Conservation (phyloP, 2,888 invertebrate species). For the Danaus chrysippus region DNA sequence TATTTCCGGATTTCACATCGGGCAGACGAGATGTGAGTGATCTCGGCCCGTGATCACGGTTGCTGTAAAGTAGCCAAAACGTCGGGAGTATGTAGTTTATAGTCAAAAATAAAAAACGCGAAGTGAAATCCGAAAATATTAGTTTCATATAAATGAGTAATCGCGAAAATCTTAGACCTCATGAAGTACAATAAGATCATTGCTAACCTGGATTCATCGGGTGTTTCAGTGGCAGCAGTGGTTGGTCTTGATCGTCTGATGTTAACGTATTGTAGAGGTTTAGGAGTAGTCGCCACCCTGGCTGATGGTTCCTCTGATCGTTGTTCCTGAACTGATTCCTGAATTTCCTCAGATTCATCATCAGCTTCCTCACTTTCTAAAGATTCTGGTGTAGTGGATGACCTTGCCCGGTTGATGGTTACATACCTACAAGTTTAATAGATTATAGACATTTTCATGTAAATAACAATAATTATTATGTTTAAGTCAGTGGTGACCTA, state of each 20-base stretch:
- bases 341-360: constrained; percentile 45
- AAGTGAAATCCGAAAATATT: too few species aligned
- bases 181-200: constrained; percentile 67
- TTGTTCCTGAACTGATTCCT: constrained; percentile 13
- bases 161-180: too few species aligned
- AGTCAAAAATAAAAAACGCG: too few species aligned
- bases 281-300: constrained; percentile 55
- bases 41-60: too few species aligned
- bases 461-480: too few species aligned
- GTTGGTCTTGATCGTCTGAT: constrained; percentile 82
- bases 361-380: constrained; percentile 45
- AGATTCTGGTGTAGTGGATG: constrained; percentile 53
- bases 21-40: too few species aligned
- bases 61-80: too few species aligned
- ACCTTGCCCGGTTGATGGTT: constrained; percentile 80
- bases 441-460: background rate
- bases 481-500: too few species aligned
- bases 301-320: constrained; percentile 40
- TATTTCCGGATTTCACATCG: too few species aligned
- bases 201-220: constrained; percentile 60
- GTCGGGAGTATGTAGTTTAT: too few species aligned
- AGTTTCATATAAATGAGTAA: too few species aligned
- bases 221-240: constrained; percentile 51
- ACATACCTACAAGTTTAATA: constrained; percentile 64
- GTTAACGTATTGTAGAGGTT: constrained; percentile 83